A percentile compares a stretch with the other conserved stretches of the same genome.
Evolutionary conservation across 2,797 vertebrate species (phyloP).

Genomic region (Bovichtus variegatus): DNA sequence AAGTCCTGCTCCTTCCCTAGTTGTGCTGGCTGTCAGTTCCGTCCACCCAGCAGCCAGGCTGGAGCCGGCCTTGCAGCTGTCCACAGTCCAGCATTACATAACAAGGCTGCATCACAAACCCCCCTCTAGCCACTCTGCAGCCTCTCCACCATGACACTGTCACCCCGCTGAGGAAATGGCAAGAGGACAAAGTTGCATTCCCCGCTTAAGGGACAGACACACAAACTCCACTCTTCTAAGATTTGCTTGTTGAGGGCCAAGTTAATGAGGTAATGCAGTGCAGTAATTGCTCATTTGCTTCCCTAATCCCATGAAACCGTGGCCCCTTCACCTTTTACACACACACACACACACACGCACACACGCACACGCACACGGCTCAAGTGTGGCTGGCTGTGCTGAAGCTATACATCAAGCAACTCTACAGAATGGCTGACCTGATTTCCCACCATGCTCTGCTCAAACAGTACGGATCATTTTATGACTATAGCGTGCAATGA

Average conservation of each 20-base stretch:
- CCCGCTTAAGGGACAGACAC: slow-evolving; percentile 25
- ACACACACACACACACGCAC: slow-evolving; percentile 37
- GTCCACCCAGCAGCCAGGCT: slow-evolving; percentile 61
- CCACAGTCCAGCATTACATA: slow-evolving; percentile 75
- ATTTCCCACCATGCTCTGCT: slow-evolving; percentile 48
- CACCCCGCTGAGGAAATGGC: slow-evolving; percentile 55
- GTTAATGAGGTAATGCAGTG: slow-evolving; percentile 57
- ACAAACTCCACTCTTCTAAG: slow-evolving; percentile 27
- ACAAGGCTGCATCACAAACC: slow-evolving; percentile 65
- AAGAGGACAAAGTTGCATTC: slow-evolving; percentile 58
- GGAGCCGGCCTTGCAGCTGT: slow-evolving; percentile 73
- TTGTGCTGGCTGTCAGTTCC: slow-evolving; percentile 46
- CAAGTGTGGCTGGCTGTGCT: slow-evolving; percentile 26
- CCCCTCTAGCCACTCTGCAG: slow-evolving; percentile 58
- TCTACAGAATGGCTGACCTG: slow-evolving; percentile 65
- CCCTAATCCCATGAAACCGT: slow-evolving; percentile 30
- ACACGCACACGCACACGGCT: slow-evolving; percentile 28
- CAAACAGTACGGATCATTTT: background rate
- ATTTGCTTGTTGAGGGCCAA: slow-evolving; percentile 31
- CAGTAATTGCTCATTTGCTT: slow-evolving; percentile 63
- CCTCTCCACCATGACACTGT: slow-evolving; percentile 62
- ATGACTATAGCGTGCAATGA: background rate
- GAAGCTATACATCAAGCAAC: slow-evolving; percentile 34
- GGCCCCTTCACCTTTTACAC: slow-evolving; percentile 47
- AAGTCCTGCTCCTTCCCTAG: slow-evolving; percentile 20